Evolutionary conservation across 2,113 vertebrate species (phyloP), one percentile per base, ranked within the genome.

Genomic region (Numida meleagris): DNA sequence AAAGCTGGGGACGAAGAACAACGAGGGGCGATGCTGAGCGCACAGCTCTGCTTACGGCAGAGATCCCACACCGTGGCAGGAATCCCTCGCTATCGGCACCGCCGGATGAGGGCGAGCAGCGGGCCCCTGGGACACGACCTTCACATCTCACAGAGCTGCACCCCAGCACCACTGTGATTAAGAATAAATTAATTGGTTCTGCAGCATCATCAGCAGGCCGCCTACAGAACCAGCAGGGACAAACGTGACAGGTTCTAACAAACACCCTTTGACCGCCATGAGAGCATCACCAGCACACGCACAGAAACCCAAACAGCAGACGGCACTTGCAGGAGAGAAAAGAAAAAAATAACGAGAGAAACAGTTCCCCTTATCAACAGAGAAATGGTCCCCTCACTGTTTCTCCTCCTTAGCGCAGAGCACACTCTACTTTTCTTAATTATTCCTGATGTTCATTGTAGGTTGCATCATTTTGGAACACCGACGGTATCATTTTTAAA

Each of bases 381-480:
- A 77, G 72, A 70, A 86, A 83, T 2, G 53, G 59, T 66, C 76
- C 65, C 67, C 68, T 68, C 21, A 9, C 21, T 4, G 1, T 27
- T 72, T 24, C 25, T 68, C 31, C 83, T 66, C 77, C 33, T 14
- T 57, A 81, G 86, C 86, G 79, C 0, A 58, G 76, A 90, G 93
- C 71, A 63, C 70, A 74, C 74, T 34, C 27, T 53, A 90, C 88
- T 95, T 93, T 84, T 84, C 91, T 94, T 95, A 95, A 96, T 95
- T 94, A 93, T 94, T 96, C 92, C 96, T 95, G 91, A 96, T 95
- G 91, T 97, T 97, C 97, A 88, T 96, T 96, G 95, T 88, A 95
- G 93, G 96, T 96, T 96, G 94, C 93, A 94, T 96, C 94, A 96
- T 96, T 97, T 95, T 96, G 94, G 93, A 97, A 96, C 89, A 94